Conservation (phyloP, 2,888 invertebrate species). For the Dascillus cervinus region DNA sequence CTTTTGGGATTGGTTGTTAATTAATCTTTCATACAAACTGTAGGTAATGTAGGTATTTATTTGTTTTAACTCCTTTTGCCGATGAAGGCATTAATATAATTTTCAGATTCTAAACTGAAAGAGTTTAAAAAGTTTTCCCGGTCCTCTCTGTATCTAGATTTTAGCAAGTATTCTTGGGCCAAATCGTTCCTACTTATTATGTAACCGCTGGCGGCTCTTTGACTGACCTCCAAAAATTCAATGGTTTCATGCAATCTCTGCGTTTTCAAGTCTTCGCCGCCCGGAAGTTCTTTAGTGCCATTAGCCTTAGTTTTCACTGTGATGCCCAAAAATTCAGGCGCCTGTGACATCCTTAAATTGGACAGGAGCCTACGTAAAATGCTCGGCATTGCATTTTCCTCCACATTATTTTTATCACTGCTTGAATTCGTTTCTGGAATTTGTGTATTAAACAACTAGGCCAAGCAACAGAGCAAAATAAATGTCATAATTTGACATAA, state of each 20-base stretch:
- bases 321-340: too few species aligned
- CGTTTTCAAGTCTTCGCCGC: constrained; percentile 32
- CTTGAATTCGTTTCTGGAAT: too few species aligned
- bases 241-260: constrained; percentile 33
- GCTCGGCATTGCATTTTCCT: too few species aligned
- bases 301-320: background rate
- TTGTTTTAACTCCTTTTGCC: too few species aligned
- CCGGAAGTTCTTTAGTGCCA: constrained; percentile 3
- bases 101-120: constrained; percentile 37
- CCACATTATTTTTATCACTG: too few species aligned
- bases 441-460: too few species aligned
- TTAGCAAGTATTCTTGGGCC: constrained; percentile 45
- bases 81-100: too few species aligned
- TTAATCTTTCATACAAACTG: too few species aligned
- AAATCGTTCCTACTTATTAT: constrained; percentile 39
- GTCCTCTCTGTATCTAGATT: constrained; percentile 47
- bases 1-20: too few species aligned
- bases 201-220: constrained; percentile 41
- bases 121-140: constrained; percentile 45
- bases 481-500: too few species aligned
- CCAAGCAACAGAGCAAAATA: too few species aligned
- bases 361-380: background rate
- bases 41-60: too few species aligned
- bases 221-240: constrained; percentile 38
- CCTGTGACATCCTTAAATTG: constrained; percentile 1